These are phyloP conservation scores for Monochamus alternatus DNA, from an alignment of 2,888 invertebrate species.

Conservation along the genomic window DNA sequence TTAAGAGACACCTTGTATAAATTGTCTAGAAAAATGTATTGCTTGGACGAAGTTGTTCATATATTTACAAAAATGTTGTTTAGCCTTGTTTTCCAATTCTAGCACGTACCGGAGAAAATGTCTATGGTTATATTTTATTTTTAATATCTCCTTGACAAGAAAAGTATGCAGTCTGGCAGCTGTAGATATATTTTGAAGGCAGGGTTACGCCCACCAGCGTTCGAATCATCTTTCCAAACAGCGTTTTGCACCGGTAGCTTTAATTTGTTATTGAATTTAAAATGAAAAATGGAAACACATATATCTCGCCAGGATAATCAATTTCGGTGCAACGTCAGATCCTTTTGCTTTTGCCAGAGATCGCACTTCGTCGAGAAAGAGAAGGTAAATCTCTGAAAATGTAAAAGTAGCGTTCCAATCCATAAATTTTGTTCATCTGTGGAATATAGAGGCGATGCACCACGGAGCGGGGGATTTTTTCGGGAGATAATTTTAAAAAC, in stretches of 20 bases:
- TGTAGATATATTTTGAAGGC: not conserved
- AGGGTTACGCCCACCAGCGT: not conserved
- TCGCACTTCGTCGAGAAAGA: not conserved
- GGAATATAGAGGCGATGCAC: not conserved
- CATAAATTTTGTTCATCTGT: not conserved
- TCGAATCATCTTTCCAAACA: not conserved
- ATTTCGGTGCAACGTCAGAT: conserved; percentile 8
- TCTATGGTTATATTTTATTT: not conserved
- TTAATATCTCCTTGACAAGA: not conserved
- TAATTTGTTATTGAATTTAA: conserved; percentile 14
- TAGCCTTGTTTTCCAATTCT: too few relatives aligned
- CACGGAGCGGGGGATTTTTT: not conserved
- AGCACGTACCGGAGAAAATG: too few relatives aligned
- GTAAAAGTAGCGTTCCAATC: not conserved
- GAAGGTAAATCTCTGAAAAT: not conserved
- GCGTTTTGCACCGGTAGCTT: not conserved
- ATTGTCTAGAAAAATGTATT: too few relatives aligned
- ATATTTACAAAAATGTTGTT: too few relatives aligned
- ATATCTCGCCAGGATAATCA: conserved; percentile 20
- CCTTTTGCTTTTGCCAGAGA: not conserved
- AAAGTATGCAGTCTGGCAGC: not conserved
- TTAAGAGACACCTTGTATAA: too few relatives aligned
- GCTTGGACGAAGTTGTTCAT: too few relatives aligned
- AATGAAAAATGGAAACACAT: conserved; percentile 21
- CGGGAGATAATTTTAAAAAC: not conserved